Evolutionary conservation across 1,140 invertebrate species (phyloP), one percentile per base, ranked within the genome.

Genomic region (Ips nitidus): DNA sequence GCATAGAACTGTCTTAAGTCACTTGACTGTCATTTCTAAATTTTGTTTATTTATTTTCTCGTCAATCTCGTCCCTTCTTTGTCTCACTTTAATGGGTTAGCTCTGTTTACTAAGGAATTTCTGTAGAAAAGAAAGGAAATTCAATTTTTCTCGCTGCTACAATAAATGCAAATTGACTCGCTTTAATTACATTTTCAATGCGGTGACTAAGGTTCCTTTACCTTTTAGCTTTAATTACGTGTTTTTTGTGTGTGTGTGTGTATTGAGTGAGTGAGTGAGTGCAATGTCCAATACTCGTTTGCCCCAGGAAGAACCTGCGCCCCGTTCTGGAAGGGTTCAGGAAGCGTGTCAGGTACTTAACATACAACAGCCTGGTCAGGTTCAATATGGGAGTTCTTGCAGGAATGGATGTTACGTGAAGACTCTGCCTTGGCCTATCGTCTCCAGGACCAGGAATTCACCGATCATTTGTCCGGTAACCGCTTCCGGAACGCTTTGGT

Each of bases 371-470:
- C 47, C 47, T 1, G 22, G 39, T 56, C 3, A 6, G n/a, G 3
- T 38, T 40, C 5, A 36, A 37, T 56, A 56, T 56, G 1, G 37
- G 7, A 56, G 22, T 40, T 36, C 8, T 57, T 66, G 39, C 40
- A 70, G 71, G 90, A 97, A 83, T 98, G 94, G 94, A 84, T 95
- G 70, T 91, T 97, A 52, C 89, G 94, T 75, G 93, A 97, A 81
- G 95, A 98, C 82, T 90, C 92, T 55, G 94, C 93, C 5, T 81
- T 97, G 72, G 95, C 94, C 3, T 91, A 96, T 81, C 87, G 89
- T 66, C 83, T 97, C 7, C 95, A 98, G 81, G 91, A 92, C 78
- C 87, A 97, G 82, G 95, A 97, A 85, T 94, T 93, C 91, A 84
- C 85, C 77, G 88, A 88, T 80, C 94, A 91, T 83, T 93, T 94